Evolutionary conservation across 2,113 vertebrate genomes (phyloP).

Genomic region (Scytalopus superciliaris): DNA sequence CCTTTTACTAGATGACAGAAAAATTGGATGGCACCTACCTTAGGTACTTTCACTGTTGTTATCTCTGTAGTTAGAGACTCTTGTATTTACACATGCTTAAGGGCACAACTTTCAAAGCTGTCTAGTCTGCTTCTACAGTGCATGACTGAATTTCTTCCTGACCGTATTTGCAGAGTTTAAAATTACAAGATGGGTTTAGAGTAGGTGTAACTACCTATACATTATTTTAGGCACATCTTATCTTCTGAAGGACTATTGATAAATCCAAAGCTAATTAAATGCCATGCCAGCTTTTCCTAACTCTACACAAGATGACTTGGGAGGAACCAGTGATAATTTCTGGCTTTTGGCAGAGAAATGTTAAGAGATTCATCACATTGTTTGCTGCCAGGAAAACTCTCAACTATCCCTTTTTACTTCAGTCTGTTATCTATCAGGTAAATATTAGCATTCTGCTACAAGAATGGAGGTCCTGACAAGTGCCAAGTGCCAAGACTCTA

Average conservation of each 20-base stretch:
- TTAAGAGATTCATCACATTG: not conserved
- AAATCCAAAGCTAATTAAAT: not conserved
- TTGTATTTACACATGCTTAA: constrained; percentile 18
- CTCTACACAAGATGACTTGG: not conserved
- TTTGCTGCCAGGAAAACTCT: not conserved
- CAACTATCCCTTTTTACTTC: not conserved
- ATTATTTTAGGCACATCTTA: not conserved
- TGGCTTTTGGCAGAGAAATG: not conserved
- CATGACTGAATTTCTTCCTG: constrained; percentile 5
- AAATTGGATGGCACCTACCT: not conserved
- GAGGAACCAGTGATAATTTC: not conserved
- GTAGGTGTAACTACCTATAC: not conserved
- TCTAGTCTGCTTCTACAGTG: not conserved
- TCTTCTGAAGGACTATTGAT: not conserved
- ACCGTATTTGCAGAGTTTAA: not conserved
- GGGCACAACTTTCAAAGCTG: not conserved
- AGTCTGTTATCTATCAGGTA: not conserved
- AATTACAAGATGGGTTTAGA: not conserved
- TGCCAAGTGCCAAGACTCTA: not conserved
- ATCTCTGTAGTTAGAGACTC: not conserved
- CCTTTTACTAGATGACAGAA: not conserved
- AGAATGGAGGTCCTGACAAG: not conserved
- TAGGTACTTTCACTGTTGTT: constrained; percentile 18
- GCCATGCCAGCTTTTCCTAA: not conserved
- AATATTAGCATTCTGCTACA: not conserved